A percentile compares a stretch with the other conserved stretches of the same genome.
phyloP scores from a whole-genome alignment of 1,140 invertebrate species.

The Gonioctena quinquepunctata region DNA sequence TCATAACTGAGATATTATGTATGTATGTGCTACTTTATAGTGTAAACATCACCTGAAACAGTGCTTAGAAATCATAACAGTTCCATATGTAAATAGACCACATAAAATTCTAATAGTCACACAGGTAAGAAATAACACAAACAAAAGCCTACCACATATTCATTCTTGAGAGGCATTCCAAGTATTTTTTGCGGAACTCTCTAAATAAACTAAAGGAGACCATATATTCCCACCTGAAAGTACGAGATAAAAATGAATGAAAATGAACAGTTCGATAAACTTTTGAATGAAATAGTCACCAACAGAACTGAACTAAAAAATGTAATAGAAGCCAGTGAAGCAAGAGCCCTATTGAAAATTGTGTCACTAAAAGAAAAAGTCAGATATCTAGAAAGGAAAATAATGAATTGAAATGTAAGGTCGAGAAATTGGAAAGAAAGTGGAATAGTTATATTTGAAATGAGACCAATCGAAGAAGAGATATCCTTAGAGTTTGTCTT shows the following conservation, averaged over 20 bases:
- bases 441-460: neutral
- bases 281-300: neutral
- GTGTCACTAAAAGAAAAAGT: neutral
- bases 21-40: no score
- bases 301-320: conserved; percentile 2
- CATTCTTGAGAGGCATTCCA: no score
- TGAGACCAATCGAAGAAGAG: neutral
- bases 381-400: conserved; percentile 1
- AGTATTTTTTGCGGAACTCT: no score
- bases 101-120: no score
- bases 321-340: conserved; percentile 2
- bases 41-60: no score
- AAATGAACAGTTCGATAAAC: neutral
- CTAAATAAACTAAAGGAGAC: no score
- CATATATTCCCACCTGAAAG: no score
- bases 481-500: neutral
- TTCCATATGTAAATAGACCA: no score
- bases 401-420: neutral
- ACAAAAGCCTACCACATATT: no score
- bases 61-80: no score
- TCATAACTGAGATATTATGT: no score
- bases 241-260: conserved; percentile 8
- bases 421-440: neutral
- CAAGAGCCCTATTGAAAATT: neutral
- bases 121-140: no score